A percentile compares a stretch with the other conserved stretches of the same genome.
Conservation (phyloP, 2,113 vertebrate genomes). For the Formicarius rufipectus region DNA sequence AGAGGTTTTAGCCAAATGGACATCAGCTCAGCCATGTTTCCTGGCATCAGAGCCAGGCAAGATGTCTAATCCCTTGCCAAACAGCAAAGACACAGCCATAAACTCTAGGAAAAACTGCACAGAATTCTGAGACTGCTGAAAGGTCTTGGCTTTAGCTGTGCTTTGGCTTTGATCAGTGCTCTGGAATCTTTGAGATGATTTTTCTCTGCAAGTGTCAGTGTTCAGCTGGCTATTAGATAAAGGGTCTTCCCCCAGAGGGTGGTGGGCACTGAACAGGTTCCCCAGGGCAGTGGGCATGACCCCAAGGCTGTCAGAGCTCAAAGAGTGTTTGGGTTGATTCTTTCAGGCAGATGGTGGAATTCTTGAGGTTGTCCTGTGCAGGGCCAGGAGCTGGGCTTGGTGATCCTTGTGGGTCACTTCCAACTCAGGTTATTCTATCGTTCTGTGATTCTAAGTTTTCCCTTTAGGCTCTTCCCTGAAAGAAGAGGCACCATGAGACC, state of each 20-base stretch:
- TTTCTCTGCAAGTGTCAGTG: background rate
- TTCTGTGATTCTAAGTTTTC: background rate
- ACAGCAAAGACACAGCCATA: background rate
- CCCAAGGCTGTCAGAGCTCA: background rate
- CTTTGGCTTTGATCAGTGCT: background rate
- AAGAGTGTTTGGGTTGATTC: background rate
- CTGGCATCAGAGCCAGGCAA: background rate
- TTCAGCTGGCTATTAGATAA: accelerated
- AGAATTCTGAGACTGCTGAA: background rate
- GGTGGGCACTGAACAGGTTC: background rate
- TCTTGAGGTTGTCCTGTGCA: background rate
- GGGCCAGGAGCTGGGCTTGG: accelerated
- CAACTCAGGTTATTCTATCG: background rate
- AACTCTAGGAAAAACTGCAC: background rate
- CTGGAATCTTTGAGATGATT: background rate
- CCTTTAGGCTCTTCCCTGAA: background rate
- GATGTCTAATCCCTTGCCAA: accelerated
- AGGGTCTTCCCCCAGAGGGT: background rate
- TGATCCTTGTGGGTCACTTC: background rate
- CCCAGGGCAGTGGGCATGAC: background rate
- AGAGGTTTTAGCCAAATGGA: background rate
- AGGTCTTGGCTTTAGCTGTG: background rate
- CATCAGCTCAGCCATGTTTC: background rate
- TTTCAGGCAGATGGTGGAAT: background rate
- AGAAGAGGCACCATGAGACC: accelerated